phyloP scores from a whole-genome alignment of 2,888 invertebrate species.

The Dasysyrphus tricinctus region DNA sequence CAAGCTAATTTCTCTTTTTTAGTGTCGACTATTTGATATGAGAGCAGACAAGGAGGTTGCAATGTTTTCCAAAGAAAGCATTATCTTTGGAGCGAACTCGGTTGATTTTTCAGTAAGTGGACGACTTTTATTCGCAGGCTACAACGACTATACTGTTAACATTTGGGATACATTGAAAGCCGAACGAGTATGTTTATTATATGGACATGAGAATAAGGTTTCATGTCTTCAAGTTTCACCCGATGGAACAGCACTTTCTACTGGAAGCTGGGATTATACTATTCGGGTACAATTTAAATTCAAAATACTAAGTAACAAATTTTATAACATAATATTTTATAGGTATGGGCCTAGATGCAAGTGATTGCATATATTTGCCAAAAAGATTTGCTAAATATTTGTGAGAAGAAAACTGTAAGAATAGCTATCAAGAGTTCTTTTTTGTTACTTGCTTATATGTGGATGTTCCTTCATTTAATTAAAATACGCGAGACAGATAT shows the following conservation, averaged over 20 bases:
- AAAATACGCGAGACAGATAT: no score
- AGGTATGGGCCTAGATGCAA: neutral
- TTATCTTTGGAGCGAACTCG: constrained; percentile 98
- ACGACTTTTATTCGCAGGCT: constrained; percentile 97
- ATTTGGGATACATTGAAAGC: constrained; percentile 99
- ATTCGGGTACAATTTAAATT: constrained; percentile 86
- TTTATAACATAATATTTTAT: neutral
- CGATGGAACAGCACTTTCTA: constrained; percentile 98
- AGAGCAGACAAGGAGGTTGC: constrained; percentile 99
- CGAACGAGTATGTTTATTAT: constrained; percentile 93
- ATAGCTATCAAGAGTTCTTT: neutral
- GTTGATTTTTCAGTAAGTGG: constrained; percentile 99
- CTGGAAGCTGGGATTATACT: constrained; percentile 98
- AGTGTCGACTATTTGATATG: constrained; percentile 98
- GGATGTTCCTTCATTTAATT: no score
- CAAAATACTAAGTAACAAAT: neutral
- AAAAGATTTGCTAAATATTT: neutral
- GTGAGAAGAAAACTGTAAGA: no score
- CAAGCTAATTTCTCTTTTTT: constrained; percentile 74
- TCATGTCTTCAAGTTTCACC: constrained; percentile 96
- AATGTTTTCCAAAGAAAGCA: constrained; percentile 97
- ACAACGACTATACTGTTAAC: constrained; percentile 99
- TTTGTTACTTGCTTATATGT: neutral
- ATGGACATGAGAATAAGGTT: constrained; percentile 98
- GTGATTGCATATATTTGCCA: neutral